Evolutionary conservation across 30 jellyfish, hydroid and myxozoan species (phyloP), one percentile per base, ranked within the genome.

Genomic region (Catostylus mosaicus): DNA sequence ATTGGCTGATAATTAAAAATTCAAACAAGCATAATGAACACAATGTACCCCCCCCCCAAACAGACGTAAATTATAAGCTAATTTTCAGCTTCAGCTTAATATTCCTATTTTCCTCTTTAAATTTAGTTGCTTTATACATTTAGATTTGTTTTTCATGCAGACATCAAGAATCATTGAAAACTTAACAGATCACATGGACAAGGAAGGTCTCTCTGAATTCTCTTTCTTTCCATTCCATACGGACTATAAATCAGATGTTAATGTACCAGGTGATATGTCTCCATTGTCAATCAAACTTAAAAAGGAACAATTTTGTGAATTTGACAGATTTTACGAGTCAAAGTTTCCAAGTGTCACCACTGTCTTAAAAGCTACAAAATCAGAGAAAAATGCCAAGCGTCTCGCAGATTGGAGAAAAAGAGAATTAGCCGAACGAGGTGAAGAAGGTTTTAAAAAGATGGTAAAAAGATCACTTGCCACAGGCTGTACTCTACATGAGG

Each of bases 271-370:
- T 20, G 67, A 31, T 11, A 12, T 57, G 30, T 36, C 62, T 18
- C 92, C 80, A 29, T 61, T 82, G 3, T 82, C 92, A 23, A 68
- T 82, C 48, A 31, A 68, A 11, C 79, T 82, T 9, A 19, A 26
- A 12, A 32, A 63, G 26, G 57, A 45, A n/a, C 18, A 54, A 29
- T n/a, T 37, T 20, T 37, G 23, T 0, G 65, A 45, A 35, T 43
- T 35, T 57, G 85, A 81, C 8, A 70, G 88, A n/a, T 23, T 87
- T 26, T 87, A 77, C 66, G 69, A 67, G 23, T 79, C 84, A 43
- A 46, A 40, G 37, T 87, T 11, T 69, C 88, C 90, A 10, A 87
- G 96, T 78, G 96, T 87, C 3, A 87, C 96, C 43, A 66, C 96
- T 1, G 75, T 87, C 24, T 48, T 87, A 1, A 48, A 63, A 23